Evolutionary conservation across 2,888 invertebrate genomes (phyloP), one percentile per base, ranked within the genome.

Genomic region (Campoletis raptor): DNA sequence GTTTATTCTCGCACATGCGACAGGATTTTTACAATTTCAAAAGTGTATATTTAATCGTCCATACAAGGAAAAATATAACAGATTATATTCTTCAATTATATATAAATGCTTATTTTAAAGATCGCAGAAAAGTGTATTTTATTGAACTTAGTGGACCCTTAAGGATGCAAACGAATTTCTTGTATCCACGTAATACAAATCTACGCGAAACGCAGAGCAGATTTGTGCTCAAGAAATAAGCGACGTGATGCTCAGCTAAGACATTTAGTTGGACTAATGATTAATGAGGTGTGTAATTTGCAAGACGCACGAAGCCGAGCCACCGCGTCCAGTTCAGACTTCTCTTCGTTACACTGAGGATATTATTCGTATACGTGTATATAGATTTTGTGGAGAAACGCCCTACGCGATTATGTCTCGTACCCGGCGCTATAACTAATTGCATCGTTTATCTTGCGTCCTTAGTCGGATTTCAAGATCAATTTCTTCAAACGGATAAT

Each of bases 221-320:
- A 37, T 54, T 54, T 57, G 18, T 18, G 48, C 45, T 73, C 70
- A 69, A 78, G 40, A 74, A 78, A 30, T 30, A 30, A 69, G 83
- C 24, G 66, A 52, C 40, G 73, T 36, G 81, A 77, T 61, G 76
- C 61, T 37, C 42, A 2, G 66, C 76, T 76, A 42, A 61, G 85
- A 85, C 87, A 69, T 85, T 87, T 80, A 77, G 85, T 82, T 82
- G 81, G 79, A 72, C 79, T 66, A 82, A 87, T 87, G 87, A 87
- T 87, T 85, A 87, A 87, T 85, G 87, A 87, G 87, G 82, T 87
- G 87, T 87, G 87, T 85, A 87, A 87, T 85, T 87, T 85, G 87
- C 85, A 74, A 82, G 87, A 74, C 82, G 81, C 77, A 83, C 78
- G 78, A 86, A 77, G 76, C 57, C 83, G 67, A 70, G 83, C 73